A percentile compares a stretch with the other conserved stretches of the same genome.
These are phyloP conservation scores for Pseudolycoriella hygida DNA, from an alignment of 2,888 invertebrate genomes.

Conservation along the genomic window DNA sequence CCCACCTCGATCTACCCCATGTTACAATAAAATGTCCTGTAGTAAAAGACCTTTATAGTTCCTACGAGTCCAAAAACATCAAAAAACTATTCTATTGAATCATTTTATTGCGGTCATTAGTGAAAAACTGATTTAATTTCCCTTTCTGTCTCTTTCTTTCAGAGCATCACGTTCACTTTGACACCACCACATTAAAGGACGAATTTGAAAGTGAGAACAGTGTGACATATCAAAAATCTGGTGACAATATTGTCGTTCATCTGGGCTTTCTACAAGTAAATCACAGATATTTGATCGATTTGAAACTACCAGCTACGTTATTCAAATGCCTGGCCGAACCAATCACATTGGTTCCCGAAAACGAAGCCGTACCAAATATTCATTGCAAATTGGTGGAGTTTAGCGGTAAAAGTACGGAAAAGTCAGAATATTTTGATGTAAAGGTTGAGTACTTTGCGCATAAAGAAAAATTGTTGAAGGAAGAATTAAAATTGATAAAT, in stretches of 20 bases:
- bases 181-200: conserved; percentile 21
- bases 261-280: conserved; percentile 29
- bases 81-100: too few relatives aligned
- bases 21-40: too few relatives aligned
- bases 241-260: conserved; percentile 27
- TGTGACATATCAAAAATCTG: conserved; percentile 25
- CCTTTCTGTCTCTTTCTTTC: conserved; percentile 1
- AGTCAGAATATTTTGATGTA: conserved; percentile 21
- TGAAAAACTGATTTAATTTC: too few relatives aligned
- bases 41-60: too few relatives aligned
- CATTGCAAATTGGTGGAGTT: conserved; percentile 28
- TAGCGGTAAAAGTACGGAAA: conserved; percentile 19
- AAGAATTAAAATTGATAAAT: conserved; percentile 24
- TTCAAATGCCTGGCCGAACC: conserved; percentile 13
- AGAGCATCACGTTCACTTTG: conserved; percentile 30
- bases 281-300: conserved; percentile 26
- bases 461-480: conserved; percentile 27
- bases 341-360: conserved; percentile 21
- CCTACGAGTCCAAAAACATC: too few relatives aligned
- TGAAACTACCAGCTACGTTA: conserved; percentile 22
- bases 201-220: conserved; percentile 24
- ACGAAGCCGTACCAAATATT: conserved; percentile 23
- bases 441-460: conserved; percentile 30
- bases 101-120: too few relatives aligned
- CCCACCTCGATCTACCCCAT: too few relatives aligned